phyloP scores from a whole-genome alignment of 2,113 vertebrate species.

The Malurus elegans region DNA sequence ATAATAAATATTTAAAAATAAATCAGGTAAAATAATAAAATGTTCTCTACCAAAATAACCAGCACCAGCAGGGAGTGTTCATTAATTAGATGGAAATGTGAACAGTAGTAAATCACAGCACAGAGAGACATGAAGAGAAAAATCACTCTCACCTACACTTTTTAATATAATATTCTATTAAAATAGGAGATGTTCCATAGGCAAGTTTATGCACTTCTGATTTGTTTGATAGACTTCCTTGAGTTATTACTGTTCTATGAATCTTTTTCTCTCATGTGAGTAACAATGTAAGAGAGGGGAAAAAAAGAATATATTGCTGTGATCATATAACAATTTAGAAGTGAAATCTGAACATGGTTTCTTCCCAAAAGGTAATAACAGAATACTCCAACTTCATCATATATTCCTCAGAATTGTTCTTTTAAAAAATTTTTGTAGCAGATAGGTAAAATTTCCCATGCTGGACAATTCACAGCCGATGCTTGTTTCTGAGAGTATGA shows the following conservation, averaged over 20 bases:
- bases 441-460: not conserved
- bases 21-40: constrained; percentile 48
- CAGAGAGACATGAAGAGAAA: constrained; percentile 13
- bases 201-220: constrained; percentile 45
- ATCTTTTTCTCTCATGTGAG: not conserved
- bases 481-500: not conserved
- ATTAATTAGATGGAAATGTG: constrained; percentile 51
- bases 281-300: not conserved
- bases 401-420: not conserved
- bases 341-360: not conserved
- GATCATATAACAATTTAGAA: not conserved
- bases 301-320: not conserved
- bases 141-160: not conserved
- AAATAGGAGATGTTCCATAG: constrained; percentile 11
- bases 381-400: not conserved
- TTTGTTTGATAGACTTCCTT: constrained; percentile 13
- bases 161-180: constrained; percentile 35
- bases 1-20: constrained; percentile 31
- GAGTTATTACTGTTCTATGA: not conserved
- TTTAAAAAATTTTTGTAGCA: not conserved
- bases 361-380: not conserved
- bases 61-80: not conserved
- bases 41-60: constrained; percentile 62
- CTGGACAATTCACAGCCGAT: not conserved
- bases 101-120: constrained; percentile 26